Base-by-base conservation (phyloP, 2,797 vertebrate genomes). In the Odontamblyopus rebecca region DNA sequence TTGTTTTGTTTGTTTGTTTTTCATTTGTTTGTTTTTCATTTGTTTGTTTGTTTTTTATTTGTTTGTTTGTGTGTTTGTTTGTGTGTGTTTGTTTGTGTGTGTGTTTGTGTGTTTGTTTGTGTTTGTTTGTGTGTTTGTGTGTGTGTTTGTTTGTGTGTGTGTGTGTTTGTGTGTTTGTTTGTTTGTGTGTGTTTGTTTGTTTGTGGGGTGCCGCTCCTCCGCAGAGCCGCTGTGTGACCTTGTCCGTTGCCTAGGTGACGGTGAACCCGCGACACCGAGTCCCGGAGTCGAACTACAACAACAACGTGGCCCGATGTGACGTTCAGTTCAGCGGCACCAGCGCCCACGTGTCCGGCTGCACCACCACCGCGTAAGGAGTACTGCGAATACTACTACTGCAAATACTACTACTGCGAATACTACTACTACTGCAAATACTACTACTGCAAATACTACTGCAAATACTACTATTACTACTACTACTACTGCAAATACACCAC, bases 211-310 rank as follows among this genome's bases (percentile, higher is more conserved):
- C 30, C 6, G 32, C 32, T 7, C 0, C 0, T 35, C 32, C 32
- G 4, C 32, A 35, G 32, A 35, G 5, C 5, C 7, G 32, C 5
- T 7, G 32, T 35, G 32, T 35, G 32, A 35, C 32, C 7, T 0
- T 19, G 13, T 56, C 53, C 9, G 57, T 65, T 54, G 70, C 29
- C 54, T 86, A 96, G 95, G 89, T 96, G 64, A 93, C 93, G 0
- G 94, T 95, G 12, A 96, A 96, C 69, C 95, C 95, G 0, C 86
- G 80, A n/a, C 91, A 92, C 80, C 86, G 92, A 56, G 94, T 96
- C 32, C 85, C 91, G 19, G 95, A 96, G 83, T 95, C 93, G 16
- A 92, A 94, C 89, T 94, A 85, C 69, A 90, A 85, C 66, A 96
- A 96, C 88, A 96, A 96, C 59, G 54, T 94, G 0, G 93, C 90